phyloP scores from a whole-genome alignment of 2,797 vertebrate species.

The Anableps anableps region DNA sequence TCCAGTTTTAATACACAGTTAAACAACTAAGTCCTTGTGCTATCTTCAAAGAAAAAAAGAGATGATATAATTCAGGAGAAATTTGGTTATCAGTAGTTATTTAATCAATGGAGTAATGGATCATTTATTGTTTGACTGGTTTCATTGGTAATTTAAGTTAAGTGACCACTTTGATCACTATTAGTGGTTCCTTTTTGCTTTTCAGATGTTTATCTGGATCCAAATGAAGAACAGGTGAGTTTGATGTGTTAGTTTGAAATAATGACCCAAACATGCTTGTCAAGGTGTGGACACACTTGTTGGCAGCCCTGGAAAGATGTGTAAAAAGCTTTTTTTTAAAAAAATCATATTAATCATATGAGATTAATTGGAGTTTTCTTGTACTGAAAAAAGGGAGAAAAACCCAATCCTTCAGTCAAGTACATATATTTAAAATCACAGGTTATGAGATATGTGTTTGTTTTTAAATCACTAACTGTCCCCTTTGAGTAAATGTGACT shows the following conservation, averaged over 20 bases:
- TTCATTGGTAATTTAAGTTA: neutral
- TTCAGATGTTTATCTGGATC: constrained; percentile 84
- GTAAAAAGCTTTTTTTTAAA: no score
- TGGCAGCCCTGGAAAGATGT: no score
- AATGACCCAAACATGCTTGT: neutral
- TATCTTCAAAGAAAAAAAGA: neutral
- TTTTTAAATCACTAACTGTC: no score
- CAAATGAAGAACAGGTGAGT: constrained; percentile 79
- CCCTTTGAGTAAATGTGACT: no score
- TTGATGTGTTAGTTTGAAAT: neutral
- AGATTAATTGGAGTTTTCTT: no score
- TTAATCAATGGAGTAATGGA: neutral
- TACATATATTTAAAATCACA: no score
- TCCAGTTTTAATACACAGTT: no score
- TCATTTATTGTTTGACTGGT: neutral
- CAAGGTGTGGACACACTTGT: neutral
- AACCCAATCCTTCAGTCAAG: no score
- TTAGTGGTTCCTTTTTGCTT: constrained; percentile 23
- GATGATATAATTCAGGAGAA: neutral
- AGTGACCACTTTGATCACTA: neutral
- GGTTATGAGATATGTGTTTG: no score
- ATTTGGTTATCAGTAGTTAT: neutral
- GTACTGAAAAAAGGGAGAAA: no score
- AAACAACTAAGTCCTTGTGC: no score
- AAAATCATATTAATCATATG: no score